phyloP scores from a whole-genome alignment of 1,140 invertebrate species.

The Diprion similis region DNA sequence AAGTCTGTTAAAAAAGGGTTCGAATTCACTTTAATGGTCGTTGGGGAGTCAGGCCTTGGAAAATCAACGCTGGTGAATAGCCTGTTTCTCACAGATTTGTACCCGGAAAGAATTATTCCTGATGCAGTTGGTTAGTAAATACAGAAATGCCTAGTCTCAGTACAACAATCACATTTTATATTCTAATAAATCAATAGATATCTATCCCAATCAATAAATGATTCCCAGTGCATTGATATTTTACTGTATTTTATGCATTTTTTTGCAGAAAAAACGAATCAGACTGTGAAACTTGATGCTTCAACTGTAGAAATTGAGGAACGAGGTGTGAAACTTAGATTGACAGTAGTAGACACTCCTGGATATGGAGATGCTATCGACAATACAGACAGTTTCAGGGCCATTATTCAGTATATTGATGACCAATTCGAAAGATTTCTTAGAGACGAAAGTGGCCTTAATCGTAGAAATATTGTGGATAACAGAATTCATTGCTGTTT shows the following conservation, averaged over 20 bases:
- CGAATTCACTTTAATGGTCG: conserved; percentile 98
- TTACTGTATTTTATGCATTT: background rate
- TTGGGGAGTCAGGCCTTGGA: conserved; percentile 95
- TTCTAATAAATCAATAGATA: too few relatives aligned
- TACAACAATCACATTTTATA: too few relatives aligned
- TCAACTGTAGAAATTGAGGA: conserved; percentile 96
- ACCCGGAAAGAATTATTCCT: conserved; percentile 86
- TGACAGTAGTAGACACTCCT: conserved; percentile 96
- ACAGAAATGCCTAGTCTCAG: background rate
- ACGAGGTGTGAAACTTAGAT: conserved; percentile 85
- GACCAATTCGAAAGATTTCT: conserved; percentile 93
- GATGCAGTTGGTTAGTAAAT: conserved; percentile 78
- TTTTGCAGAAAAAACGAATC: conserved; percentile 81
- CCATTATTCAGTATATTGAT: conserved; percentile 93
- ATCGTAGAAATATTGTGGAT: conserved; percentile 90
- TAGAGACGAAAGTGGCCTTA: conserved; percentile 89
- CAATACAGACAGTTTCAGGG: conserved; percentile 91
- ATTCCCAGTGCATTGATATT: background rate
- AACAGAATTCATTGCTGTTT: conserved; percentile 97
- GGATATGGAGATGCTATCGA: conserved; percentile 99
- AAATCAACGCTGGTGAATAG: conserved; percentile 99
- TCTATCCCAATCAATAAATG: background rate
- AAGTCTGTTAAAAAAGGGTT: conserved; percentile 98
- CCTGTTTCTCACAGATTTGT: conserved; percentile 95
- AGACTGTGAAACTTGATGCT: conserved; percentile 89